Conservation (phyloP, 2,113 vertebrate genomes). For the Ifrita kowaldi region DNA sequence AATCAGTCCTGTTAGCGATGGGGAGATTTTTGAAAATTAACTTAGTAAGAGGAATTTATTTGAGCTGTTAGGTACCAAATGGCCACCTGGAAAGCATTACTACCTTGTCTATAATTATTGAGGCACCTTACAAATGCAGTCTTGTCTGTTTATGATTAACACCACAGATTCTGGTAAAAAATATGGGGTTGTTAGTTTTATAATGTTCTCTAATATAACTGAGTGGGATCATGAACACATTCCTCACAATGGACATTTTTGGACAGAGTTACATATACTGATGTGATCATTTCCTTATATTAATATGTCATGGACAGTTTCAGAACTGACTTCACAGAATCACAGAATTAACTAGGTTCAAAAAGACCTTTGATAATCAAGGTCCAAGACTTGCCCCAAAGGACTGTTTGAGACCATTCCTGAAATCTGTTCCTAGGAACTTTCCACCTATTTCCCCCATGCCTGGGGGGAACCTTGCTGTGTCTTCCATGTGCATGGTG, state of each 20-base stretch:
- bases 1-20: neutral
- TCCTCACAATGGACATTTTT: neutral
- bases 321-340: neutral
- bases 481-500: rapidly evolving
- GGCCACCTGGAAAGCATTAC: neutral
- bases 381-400: neutral
- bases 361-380: neutral
- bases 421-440: neutral
- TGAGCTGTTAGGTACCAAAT: neutral
- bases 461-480: neutral
- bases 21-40: neutral
- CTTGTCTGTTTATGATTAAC: neutral
- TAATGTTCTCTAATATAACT: neutral
- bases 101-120: neutral
- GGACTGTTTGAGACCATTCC: neutral
- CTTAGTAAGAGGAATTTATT: neutral
- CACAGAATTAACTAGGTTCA: neutral
- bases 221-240: neutral
- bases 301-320: neutral
- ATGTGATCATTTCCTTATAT: neutral
- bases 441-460: neutral
- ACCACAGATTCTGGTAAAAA: neutral
- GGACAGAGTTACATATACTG: neutral
- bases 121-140: neutral
- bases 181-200: neutral